phyloP scores from a whole-genome alignment of 2,888 invertebrate genomes.

The Teleiodes luculella region DNA sequence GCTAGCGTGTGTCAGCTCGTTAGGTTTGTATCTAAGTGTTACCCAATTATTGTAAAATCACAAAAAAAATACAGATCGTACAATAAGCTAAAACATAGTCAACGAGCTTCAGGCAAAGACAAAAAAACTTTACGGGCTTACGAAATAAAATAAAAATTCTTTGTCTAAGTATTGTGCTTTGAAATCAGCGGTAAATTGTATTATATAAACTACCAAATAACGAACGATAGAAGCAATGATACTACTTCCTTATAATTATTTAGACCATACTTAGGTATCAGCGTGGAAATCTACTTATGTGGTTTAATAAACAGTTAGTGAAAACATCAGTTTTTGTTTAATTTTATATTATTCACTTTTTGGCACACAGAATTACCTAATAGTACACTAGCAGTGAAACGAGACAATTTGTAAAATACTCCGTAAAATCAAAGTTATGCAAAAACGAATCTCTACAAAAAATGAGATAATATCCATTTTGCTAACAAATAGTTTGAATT shows the following conservation, averaged over 20 bases:
- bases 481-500: too few species aligned
- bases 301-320: slow-evolving; percentile 74
- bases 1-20: too few species aligned
- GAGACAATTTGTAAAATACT: too few species aligned
- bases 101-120: slow-evolving; percentile 36
- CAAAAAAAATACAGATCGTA: not conserved
- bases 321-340: slow-evolving; percentile 43
- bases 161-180: slow-evolving; percentile 7
- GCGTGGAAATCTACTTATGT: slow-evolving; percentile 55
- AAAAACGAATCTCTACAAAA: too few species aligned
- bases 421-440: too few species aligned
- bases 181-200: slow-evolving; percentile 8
- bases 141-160: not conserved
- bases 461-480: too few species aligned
- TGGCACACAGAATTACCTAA: not conserved
- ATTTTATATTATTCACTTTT: slow-evolving; percentile 18
- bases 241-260: slow-evolving; percentile 21
- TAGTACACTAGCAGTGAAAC: too few species aligned
- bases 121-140: slow-evolving; percentile 4
- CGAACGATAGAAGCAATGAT: slow-evolving; percentile 16
- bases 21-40: not conserved
- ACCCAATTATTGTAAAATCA: not conserved
- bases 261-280: slow-evolving; percentile 31
- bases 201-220: slow-evolving; percentile 22
- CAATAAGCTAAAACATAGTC: not conserved